These are phyloP conservation scores for Chymomyza caudatula DNA, from an alignment of 2,888 invertebrate genomes.

Conservation along the genomic window DNA sequence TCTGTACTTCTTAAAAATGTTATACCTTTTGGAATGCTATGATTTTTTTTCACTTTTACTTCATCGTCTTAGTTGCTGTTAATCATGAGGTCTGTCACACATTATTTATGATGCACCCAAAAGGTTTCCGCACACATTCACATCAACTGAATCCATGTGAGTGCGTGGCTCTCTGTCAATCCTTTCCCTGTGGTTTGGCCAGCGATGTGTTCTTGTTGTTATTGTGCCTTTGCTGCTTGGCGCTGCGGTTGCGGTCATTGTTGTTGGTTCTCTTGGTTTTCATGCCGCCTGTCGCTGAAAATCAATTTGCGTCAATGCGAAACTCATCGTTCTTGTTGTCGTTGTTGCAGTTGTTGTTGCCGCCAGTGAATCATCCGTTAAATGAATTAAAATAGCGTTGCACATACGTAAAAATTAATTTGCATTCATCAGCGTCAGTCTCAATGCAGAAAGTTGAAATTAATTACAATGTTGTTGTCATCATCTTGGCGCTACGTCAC, in stretches of 20 bases:
- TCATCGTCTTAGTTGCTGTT: slow-evolving; percentile 24
- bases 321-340: slow-evolving; percentile 16
- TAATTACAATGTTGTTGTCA: slow-evolving; percentile 48
- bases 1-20: no score
- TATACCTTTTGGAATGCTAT: no score
- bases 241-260: slow-evolving; percentile 49
- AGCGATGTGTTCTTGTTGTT: not conserved
- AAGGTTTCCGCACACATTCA: slow-evolving; percentile 16
- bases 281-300: slow-evolving; percentile 27
- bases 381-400: slow-evolving; percentile 47
- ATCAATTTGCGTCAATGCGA: slow-evolving; percentile 45
- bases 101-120: slow-evolving; percentile 59
- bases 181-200: slow-evolving; percentile 56
- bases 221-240: slow-evolving; percentile 17
- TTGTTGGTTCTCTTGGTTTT: slow-evolving; percentile 39
- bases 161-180: slow-evolving; percentile 25
- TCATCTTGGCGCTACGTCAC: not conserved
- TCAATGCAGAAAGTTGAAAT: slow-evolving; percentile 40
- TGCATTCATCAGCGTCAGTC: slow-evolving; percentile 49
- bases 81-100: slow-evolving; percentile 44
- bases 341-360: not conserved
- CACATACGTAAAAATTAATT: slow-evolving; percentile 52
- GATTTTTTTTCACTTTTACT: slow-evolving; percentile 8
- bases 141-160: not conserved
- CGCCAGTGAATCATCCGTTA: slow-evolving; percentile 11